phyloP scores from a whole-genome alignment of 2,113 vertebrate genomes.

The Mungos mungo region DNA sequence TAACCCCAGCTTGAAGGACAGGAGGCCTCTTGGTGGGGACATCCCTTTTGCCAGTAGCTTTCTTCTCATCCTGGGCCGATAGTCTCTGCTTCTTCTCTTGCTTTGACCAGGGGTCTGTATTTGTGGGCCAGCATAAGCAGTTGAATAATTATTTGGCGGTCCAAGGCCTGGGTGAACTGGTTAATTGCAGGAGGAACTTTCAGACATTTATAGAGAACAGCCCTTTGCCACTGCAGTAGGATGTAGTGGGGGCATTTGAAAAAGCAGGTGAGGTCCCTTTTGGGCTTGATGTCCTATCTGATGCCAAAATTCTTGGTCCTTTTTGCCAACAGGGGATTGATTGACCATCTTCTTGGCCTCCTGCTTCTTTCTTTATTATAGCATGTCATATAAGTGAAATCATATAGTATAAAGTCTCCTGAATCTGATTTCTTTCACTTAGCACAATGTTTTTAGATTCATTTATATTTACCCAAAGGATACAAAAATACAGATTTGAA shows the following conservation, averaged over 20 bases:
- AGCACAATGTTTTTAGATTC: not conserved
- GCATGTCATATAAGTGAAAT: not conserved
- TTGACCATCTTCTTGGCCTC: not conserved
- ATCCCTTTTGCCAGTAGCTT: not conserved
- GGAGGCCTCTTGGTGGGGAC: not conserved
- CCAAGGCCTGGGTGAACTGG: not conserved
- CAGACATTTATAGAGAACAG: not conserved
- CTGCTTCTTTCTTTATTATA: not conserved
- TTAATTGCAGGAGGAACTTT: not conserved
- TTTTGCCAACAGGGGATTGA: not conserved
- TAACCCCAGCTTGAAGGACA: not conserved
- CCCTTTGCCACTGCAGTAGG: not conserved
- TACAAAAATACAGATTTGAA: too few relatives aligned
- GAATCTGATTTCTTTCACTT: constrained; percentile 16
- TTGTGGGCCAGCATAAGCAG: not conserved
- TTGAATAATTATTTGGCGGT: not conserved
- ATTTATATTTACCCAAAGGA: not conserved
- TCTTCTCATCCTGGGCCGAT: not conserved
- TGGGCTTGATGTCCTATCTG: not conserved
- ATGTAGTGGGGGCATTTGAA: not conserved
- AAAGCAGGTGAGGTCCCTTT: not conserved
- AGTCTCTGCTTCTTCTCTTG: not conserved
- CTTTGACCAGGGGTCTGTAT: not conserved
- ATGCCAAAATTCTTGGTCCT: not conserved
- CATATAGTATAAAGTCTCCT: not conserved